These are phyloP conservation scores for Entomobrya proxima DNA, from an alignment of 2,888 invertebrate species.

Conservation along the genomic window DNA sequence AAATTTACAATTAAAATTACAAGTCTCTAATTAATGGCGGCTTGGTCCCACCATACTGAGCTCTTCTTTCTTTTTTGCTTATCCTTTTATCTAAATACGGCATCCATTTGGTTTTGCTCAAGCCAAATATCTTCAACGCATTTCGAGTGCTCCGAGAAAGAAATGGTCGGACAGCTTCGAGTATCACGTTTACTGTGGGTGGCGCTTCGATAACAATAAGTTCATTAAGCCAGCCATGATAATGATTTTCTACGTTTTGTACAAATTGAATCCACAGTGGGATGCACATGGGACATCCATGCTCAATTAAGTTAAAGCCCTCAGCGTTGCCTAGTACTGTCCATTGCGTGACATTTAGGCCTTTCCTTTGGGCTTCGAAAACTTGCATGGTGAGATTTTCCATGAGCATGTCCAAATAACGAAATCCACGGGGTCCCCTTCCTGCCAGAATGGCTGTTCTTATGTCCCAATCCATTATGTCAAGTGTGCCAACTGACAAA, in stretches of 20 bases:
- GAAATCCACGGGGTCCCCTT: neutral
- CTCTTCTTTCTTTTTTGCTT: neutral
- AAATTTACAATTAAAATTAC: no score
- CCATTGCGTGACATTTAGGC: neutral
- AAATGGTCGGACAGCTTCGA: conserved; percentile 3
- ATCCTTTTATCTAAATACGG: conserved; percentile 27
- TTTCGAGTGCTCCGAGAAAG: neutral
- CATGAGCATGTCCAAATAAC: neutral
- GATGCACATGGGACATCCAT: conserved; percentile 19
- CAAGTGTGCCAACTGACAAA: neutral
- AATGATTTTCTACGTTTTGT: neutral
- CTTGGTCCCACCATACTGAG: conserved; percentile 25
- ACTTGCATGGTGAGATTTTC: conserved; percentile 15
- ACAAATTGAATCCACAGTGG: conserved; percentile 21
- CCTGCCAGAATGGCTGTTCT: neutral
- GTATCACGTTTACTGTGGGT: neutral
- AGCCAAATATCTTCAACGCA: conserved; percentile 5
- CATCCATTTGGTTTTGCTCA: conserved; percentile 1
- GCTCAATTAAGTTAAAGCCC: conserved; percentile 14
- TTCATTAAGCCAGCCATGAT: conserved; percentile 20
- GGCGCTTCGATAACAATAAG: conserved; percentile 21
- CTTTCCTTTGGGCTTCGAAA: neutral
- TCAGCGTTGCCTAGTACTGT: neutral
- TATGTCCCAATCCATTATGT: neutral
- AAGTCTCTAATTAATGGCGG: no score